These are phyloP conservation scores for Hypotaenidia philippensis DNA, from an alignment of 2,797 vertebrate species.

Conservation along the genomic window DNA sequence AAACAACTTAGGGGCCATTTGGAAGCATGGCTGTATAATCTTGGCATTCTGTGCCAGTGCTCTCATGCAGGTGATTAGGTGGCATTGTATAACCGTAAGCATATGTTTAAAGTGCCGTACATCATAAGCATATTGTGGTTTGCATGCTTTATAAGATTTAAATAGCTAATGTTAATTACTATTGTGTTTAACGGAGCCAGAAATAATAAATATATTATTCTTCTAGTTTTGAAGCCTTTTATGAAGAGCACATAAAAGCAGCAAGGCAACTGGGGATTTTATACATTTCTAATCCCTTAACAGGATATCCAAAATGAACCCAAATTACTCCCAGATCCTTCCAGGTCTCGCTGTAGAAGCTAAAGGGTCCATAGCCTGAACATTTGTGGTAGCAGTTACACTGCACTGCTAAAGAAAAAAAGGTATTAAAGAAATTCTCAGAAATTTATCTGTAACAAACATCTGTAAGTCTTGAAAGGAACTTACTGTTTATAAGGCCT, in stretches of 20 bases:
- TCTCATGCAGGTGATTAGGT: slow-evolving; percentile 74
- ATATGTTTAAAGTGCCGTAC: slow-evolving; percentile 53
- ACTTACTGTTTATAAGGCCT: not conserved
- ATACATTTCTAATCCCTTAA: slow-evolving; percentile 58
- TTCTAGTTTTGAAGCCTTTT: slow-evolving; percentile 71
- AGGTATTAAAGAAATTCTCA: not conserved
- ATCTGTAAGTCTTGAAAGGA: not conserved
- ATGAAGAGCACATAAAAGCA: slow-evolving; percentile 72
- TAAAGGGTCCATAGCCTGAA: slow-evolving; percentile 5
- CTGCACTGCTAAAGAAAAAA: not conserved
- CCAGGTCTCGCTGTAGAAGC: slow-evolving; percentile 29
- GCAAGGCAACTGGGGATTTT: slow-evolving; percentile 58
- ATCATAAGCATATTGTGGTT: slow-evolving; percentile 56
- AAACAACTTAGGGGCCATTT: slow-evolving; percentile 50
- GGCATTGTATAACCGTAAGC: slow-evolving; percentile 48
- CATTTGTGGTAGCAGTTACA: slow-evolving; percentile 31
- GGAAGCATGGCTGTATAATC: slow-evolving; percentile 26
- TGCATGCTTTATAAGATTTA: slow-evolving; percentile 62
- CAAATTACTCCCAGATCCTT: slow-evolving; percentile 69
- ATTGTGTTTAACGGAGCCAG: slow-evolving; percentile 70
- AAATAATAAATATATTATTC: slow-evolving; percentile 73
- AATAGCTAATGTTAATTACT: slow-evolving; percentile 76
- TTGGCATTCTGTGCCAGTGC: slow-evolving; percentile 34
- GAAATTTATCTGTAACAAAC: not conserved
- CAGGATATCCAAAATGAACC: slow-evolving; percentile 62